Conservation (phyloP, 2,113 vertebrate species). For the Tyrannus savana region DNA sequence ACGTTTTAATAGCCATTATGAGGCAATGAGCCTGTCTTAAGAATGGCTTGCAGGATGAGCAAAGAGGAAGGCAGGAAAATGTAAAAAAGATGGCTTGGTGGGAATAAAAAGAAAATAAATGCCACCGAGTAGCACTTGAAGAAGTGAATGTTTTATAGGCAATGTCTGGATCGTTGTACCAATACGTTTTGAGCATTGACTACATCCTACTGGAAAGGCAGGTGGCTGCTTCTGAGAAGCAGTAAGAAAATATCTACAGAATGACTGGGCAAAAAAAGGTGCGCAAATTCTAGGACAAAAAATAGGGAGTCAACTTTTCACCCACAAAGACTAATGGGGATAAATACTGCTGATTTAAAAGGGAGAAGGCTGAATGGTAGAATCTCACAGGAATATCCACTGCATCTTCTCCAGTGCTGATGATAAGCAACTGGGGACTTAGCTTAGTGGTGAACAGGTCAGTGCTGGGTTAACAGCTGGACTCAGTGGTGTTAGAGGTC, state of each 20-base stretch:
- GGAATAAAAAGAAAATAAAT: background rate
- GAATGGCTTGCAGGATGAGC: background rate
- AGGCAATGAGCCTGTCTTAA: background rate
- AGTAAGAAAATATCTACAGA: background rate
- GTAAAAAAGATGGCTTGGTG: background rate
- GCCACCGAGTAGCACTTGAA: rapidly evolving
- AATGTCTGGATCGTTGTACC: background rate
- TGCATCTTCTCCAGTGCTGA: background rate
- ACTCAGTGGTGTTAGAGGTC: background rate
- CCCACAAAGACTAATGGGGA: background rate
- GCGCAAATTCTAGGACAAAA: background rate
- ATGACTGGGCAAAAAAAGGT: background rate
- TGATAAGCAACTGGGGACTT: background rate
- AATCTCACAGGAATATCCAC: background rate
- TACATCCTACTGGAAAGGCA: background rate
- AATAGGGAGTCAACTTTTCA: background rate
- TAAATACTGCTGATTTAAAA: background rate
- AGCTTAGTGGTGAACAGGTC: background rate
- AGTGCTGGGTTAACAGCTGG: background rate
- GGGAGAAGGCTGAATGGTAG: background rate
- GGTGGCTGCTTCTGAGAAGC: background rate
- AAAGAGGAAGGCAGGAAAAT: background rate
- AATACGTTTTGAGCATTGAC: rapidly evolving
- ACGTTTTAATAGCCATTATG: background rate
- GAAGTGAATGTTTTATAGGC: background rate